These are phyloP conservation scores for Scarus forsteni DNA, from an alignment of 2,797 vertebrate species.

Conservation along the genomic window DNA sequence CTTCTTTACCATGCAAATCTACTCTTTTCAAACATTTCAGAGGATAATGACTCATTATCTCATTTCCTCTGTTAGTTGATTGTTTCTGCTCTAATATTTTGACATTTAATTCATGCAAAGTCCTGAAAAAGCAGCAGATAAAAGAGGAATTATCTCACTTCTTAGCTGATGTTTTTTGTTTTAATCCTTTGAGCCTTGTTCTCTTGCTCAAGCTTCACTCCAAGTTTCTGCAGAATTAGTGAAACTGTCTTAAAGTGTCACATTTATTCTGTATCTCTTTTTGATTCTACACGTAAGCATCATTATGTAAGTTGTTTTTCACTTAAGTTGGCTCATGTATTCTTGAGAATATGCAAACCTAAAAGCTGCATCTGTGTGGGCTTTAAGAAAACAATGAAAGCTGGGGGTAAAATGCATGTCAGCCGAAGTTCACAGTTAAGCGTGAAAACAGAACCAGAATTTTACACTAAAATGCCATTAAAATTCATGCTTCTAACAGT, in stretches of 20 bases:
- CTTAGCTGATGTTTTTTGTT: constrained; percentile 1
- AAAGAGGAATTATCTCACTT: constrained; percentile 25
- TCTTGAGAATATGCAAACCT: not conserved
- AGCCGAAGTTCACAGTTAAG: not conserved
- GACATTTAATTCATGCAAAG: constrained; percentile 26
- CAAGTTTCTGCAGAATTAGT: not conserved
- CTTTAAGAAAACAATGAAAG: not conserved
- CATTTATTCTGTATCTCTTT: not conserved
- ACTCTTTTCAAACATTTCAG: constrained; percentile 19
- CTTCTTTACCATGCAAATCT: constrained; percentile 20
- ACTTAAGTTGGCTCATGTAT: not conserved
- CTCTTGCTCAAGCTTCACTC: constrained; percentile 10
- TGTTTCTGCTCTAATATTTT: constrained; percentile 23
- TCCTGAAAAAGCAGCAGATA: constrained; percentile 23
- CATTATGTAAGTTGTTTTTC: not conserved
- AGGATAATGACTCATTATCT: constrained; percentile 36
- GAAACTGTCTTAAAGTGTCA: not conserved
- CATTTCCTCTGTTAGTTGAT: not conserved
- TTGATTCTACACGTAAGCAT: not conserved
- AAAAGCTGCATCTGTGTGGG: not conserved
- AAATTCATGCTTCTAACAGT: constrained; percentile 19
- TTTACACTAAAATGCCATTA: not conserved
- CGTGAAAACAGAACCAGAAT: not conserved
- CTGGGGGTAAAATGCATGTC: not conserved
- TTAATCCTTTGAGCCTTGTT: constrained; percentile 22